Percentiles rank a stretch among this genome's conserved stretches.
Evolutionary conservation across 2,888 invertebrate genomes (phyloP).

Genomic region (Serripes groenlandicus): DNA sequence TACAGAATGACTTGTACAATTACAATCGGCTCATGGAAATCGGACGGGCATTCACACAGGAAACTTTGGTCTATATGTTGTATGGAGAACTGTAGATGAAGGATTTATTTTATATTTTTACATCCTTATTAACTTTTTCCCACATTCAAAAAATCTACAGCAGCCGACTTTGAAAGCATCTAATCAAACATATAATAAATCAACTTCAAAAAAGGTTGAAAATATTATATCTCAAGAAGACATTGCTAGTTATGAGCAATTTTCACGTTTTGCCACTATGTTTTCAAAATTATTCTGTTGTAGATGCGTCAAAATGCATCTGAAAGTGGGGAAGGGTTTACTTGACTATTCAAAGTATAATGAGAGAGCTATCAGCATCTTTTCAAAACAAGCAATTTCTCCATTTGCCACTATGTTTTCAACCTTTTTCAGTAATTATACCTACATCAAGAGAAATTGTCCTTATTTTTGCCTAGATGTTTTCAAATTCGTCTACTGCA

Average conservation of each 20-base stretch:
- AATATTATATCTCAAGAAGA: background rate
- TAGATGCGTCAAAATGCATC: background rate
- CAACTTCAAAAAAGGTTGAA: background rate
- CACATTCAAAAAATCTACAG: background rate
- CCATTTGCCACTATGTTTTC: no score
- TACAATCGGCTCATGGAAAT: constrained; percentile 1
- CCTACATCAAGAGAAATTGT: no score
- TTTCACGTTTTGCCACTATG: background rate
- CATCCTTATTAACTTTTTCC: background rate
- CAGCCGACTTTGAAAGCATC: background rate
- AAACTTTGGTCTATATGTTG: no score
- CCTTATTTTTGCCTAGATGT: no score
- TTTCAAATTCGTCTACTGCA: no score
- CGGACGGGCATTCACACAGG: background rate
- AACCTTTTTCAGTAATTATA: no score
- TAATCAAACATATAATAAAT: background rate
- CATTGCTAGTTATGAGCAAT: background rate
- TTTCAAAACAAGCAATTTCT: no score
- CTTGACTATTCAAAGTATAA: no score
- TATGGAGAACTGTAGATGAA: no score
- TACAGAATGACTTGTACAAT: constrained; percentile 10
- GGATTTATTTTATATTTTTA: no score
- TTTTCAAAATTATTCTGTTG: background rate
- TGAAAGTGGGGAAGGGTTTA: no score
- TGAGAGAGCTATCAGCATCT: no score